Evolutionary conservation across 2,113 vertebrate species (phyloP).

Genomic region (Sinocyclocheilus grahami): DNA sequence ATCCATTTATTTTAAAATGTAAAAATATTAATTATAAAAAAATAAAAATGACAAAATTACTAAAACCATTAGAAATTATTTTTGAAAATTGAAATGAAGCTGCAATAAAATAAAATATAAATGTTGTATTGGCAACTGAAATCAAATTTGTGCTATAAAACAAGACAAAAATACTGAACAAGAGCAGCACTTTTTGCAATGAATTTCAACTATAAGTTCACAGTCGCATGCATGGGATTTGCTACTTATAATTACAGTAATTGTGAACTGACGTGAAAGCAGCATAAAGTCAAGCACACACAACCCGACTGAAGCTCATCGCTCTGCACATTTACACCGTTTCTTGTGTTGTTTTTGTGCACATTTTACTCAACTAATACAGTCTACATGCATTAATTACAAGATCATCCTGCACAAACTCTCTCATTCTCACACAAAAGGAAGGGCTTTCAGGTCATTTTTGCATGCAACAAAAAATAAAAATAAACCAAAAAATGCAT

Average conservation of each 20-base stretch:
- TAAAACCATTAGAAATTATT: not conserved
- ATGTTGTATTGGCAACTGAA: no score
- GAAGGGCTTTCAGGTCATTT: not conserved
- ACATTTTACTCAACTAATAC: not conserved
- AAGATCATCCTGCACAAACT: not conserved
- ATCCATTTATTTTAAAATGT: not conserved
- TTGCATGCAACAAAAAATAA: not conserved
- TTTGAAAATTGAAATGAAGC: not conserved
- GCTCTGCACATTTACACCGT: not conserved
- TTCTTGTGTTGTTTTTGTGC: conserved; percentile 2
- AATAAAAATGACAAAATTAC: not conserved
- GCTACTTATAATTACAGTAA: not conserved
- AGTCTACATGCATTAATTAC: not conserved
- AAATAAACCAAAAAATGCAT: not conserved
- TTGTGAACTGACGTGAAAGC: not conserved
- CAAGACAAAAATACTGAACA: not conserved
- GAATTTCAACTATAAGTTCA: not conserved
- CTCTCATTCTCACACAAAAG: not conserved
- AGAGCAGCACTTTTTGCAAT: not conserved
- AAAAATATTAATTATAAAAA: not conserved
- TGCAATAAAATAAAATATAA: not conserved
- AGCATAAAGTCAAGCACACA: not conserved
- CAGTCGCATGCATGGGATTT: not conserved
- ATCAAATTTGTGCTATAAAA: not conserved
- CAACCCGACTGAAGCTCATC: conserved; percentile 13